A percentile compares a stretch with the other conserved stretches of the same genome.
These are phyloP conservation scores for Willisornis vidua DNA, from an alignment of 2,113 vertebrate species.

Conservation along the genomic window DNA sequence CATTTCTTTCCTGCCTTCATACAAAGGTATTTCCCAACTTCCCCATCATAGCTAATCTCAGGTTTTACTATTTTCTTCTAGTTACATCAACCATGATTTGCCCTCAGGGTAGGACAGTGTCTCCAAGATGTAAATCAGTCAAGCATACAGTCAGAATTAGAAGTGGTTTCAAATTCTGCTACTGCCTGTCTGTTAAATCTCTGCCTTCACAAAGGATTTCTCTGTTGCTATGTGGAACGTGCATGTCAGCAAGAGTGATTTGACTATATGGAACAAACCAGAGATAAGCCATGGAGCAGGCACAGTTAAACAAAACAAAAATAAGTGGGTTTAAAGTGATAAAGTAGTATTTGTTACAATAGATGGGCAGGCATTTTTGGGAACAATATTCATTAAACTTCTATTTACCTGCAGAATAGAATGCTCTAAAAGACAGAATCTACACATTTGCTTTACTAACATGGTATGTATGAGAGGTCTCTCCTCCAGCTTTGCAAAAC, in stretches of 20 bases:
- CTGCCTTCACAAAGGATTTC: not conserved
- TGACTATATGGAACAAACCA: not conserved
- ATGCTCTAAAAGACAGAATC: not conserved
- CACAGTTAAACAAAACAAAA: not conserved
- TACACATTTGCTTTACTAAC: not conserved
- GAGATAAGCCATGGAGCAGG: not conserved
- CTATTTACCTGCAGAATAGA: not conserved
- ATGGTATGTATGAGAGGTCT: fast-evolving
- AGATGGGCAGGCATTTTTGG: not conserved
- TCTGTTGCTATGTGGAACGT: not conserved
- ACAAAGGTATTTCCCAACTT: not conserved
- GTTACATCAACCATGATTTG: not conserved
- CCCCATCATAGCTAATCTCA: not conserved
- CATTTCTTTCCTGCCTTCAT: not conserved
- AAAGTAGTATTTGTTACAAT: not conserved
- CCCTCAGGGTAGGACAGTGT: not conserved
- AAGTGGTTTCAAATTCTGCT: not conserved
- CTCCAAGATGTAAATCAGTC: not conserved
- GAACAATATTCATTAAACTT: not conserved
- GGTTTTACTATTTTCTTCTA: not conserved
- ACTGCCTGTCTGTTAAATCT: not conserved
- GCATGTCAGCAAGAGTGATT: not conserved
- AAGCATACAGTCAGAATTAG: not conserved
- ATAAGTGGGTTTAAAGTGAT: not conserved
- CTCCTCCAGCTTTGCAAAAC: not conserved